These are phyloP conservation scores for Ginglymostoma cirratum DNA, from an alignment of 2,113 vertebrate genomes.

Conservation along the genomic window DNA sequence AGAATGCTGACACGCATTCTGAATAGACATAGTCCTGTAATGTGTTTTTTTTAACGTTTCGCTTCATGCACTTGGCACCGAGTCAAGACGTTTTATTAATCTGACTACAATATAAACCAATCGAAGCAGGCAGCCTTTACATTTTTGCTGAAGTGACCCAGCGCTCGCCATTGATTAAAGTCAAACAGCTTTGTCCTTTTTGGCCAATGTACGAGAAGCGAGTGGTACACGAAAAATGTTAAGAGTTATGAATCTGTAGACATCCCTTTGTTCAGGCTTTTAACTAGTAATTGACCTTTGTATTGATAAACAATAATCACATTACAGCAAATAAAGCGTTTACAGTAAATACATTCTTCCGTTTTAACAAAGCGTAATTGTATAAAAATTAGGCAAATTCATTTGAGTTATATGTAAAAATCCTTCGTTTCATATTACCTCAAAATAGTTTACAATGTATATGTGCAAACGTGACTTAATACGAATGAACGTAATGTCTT, in stretches of 20 bases:
- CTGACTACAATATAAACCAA: neutral
- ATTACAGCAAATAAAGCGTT: neutral
- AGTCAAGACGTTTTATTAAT: constrained; percentile 33
- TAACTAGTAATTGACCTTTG: constrained; percentile 10
- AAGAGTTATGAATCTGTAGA: neutral
- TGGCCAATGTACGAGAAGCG: neutral
- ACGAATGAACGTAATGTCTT: neutral
- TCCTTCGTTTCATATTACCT: neutral
- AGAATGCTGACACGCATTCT: neutral
- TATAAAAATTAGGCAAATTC: neutral
- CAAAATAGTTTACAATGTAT: neutral
- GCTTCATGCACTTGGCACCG: constrained; percentile 25
- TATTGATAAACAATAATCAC: constrained; percentile 5
- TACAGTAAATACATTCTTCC: neutral
- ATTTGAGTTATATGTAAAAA: neutral
- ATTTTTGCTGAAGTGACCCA: constrained; percentile 7
- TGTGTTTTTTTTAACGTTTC: constrained; percentile 4
- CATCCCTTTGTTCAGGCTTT: neutral
- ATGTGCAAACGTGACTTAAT: neutral
- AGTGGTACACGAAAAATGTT: neutral
- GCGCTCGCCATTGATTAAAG: neutral
- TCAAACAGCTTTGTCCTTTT: neutral
- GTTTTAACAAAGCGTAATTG: neutral
- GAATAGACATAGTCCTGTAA: neutral
- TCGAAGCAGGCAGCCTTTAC: neutral